A percentile compares a stretch with the other conserved stretches of the same genome.
phyloP scores from a whole-genome alignment of 2,888 invertebrate genomes.

The Papilio protenor region DNA sequence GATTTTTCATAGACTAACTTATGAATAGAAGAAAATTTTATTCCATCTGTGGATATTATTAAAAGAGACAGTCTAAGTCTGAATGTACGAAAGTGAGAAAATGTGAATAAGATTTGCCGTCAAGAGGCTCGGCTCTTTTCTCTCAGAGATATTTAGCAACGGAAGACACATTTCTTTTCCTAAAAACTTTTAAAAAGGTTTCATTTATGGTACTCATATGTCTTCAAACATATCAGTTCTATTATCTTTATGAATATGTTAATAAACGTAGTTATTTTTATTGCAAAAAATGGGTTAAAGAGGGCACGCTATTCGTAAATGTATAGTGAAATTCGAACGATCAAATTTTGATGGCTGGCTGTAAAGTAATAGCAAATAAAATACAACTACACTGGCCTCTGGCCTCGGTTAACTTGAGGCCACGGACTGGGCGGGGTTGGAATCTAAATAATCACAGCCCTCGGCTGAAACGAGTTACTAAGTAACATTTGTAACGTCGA shows the following conservation, averaged over 20 bases:
- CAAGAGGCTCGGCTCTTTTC: not conserved
- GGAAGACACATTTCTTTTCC: conserved; percentile 11
- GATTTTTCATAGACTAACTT: conserved; percentile 10
- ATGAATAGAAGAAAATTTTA: conserved; percentile 34
- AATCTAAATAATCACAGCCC: conserved; percentile 43
- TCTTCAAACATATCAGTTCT: not conserved
- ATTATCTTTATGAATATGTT: not conserved
- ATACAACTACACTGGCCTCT: conserved; percentile 1
- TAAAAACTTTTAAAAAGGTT: not conserved
- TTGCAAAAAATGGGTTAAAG: conserved; percentile 1
- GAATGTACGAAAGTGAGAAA: conserved; percentile 8
- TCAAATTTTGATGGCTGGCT: conserved; percentile 22
- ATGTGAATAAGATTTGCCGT: conserved; percentile 2
- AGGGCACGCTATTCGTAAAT: conserved; percentile 7
- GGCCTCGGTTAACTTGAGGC: conserved; percentile 36
- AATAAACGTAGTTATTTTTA: not conserved
- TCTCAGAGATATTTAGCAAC: conserved; percentile 6
- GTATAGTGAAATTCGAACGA: conserved; percentile 23
- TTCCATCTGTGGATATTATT: not conserved
- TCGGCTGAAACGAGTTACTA: conserved; percentile 22
- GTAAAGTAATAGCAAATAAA: conserved; percentile 20
- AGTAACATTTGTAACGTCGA: conserved; percentile 32
- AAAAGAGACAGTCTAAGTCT: not conserved
- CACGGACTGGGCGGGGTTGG: conserved; percentile 38
- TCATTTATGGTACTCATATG: too few species aligned